Base-by-base conservation (phyloP, 1,140 invertebrate genomes). In the Carposina sasakii region DNA sequence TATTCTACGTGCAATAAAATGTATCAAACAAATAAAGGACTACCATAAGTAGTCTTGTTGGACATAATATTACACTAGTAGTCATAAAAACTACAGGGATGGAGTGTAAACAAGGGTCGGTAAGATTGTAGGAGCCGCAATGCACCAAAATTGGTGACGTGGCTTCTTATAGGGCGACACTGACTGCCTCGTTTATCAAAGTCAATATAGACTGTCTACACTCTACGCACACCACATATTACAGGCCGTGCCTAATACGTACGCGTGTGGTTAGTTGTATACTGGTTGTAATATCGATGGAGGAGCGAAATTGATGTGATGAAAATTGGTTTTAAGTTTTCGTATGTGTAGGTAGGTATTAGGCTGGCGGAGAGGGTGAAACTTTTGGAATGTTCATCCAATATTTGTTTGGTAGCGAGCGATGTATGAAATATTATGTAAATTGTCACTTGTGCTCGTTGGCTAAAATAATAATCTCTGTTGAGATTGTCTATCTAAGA, bases 141-240 rank as follows among this genome's bases (percentile, higher is more conserved):
- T 83, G 79, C 76, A 83, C 76, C 76, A 81, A 78, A 76, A 61
- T 67, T 66, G 60, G 72, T 82, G 76, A 79, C 76, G 68, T 68
- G 60, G 75, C 70, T 77, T 60, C 71, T 81, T 65, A 68, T 67
- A 66, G 71, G 72, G 70, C 66, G 72, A 77, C 75, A 75, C 59
- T 69, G 63, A 65, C 57, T 71, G 42, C 65, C 63, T 78, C 76
- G 71, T 81, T 82, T 81, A 82, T 81, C 78, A 82, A 77, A 81
- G 78, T 74, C 76, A 76, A 77, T 82, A 81, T 81, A 71, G 69
- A 62, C 72, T 75, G 76, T 71, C 74, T 65, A 62, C 69, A 48
- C 33, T 54, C 37, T 48, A 46, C 51, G n/a, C 43, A 48, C 64
- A 60, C 47, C n/a, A 60, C 74, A 71, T 62, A 70, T 75, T 72